Evolutionary conservation across 2,113 vertebrate genomes (phyloP).

Genomic region (Thryonomys swinderianus): DNA sequence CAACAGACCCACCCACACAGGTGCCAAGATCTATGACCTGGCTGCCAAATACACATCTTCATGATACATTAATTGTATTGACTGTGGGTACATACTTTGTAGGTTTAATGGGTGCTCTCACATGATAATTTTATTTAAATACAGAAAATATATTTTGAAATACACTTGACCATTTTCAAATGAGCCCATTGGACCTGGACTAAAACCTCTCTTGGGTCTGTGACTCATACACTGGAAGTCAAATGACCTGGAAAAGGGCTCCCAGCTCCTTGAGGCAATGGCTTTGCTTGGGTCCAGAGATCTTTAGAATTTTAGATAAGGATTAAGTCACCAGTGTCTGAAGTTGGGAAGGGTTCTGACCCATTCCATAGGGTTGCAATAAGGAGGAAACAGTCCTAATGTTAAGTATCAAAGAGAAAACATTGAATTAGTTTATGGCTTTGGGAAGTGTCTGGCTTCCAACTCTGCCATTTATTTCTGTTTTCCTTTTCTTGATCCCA

Average conservation of each 20-base stretch:
- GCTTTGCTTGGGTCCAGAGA: neutral
- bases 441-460: neutral
- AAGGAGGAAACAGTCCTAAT: neutral
- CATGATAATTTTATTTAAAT: neutral
- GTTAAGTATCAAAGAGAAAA: neutral
- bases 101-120: neutral
- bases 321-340: neutral
- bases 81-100: neutral
- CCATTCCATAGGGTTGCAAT: neutral
- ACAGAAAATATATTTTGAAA: slow-evolving; percentile 1
- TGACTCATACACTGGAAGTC: neutral
- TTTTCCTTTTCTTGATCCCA: neutral
- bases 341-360: neutral
- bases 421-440: neutral
- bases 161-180: neutral
- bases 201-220: neutral
- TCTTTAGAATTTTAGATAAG: neutral
- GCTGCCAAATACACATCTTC: neutral
- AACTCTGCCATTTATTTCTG: neutral
- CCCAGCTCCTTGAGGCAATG: neutral
- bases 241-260: neutral
- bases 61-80: neutral
- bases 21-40: no score
- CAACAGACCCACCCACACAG: neutral
- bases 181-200: neutral